Conservation (phyloP, 2,113 vertebrate species). For the Lamprotornis superbus region DNA sequence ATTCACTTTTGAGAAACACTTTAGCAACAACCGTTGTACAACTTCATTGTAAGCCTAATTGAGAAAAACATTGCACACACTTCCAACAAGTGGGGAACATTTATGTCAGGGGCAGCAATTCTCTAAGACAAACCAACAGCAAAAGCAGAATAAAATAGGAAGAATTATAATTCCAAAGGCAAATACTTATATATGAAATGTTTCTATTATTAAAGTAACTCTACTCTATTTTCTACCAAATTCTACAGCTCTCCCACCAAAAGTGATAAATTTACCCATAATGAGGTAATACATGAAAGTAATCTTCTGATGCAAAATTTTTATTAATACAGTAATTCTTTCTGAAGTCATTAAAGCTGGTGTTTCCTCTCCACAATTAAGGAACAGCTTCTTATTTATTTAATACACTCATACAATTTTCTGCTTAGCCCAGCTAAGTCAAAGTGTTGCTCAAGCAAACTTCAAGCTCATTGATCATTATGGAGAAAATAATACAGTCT, state of each 20-base stretch:
- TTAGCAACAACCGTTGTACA: neutral
- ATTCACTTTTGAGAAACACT: neutral
- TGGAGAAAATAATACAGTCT: neutral
- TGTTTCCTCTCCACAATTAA: neutral
- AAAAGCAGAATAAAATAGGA: neutral
- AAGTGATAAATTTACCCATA: neutral
- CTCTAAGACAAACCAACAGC: neutral
- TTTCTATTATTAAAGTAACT: slow-evolving; percentile 5
- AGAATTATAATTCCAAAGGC: neutral
- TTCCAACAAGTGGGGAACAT: neutral
- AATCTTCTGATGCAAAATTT: neutral
- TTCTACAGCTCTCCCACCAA: neutral
- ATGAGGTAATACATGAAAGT: slow-evolving; percentile 3
- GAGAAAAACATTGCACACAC: neutral
- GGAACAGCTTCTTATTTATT: neutral
- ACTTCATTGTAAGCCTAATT: neutral
- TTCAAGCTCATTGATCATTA: neutral
- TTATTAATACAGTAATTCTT: slow-evolving; percentile 51
- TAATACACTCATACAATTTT: neutral
- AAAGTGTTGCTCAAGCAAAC: neutral
- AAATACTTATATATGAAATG: neutral
- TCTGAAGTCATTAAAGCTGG: neutral
- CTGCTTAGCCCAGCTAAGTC: neutral
- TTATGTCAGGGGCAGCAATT: neutral
- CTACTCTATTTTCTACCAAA: neutral